These are phyloP conservation scores for Oryzias melastigma DNA, from an alignment of 2,113 vertebrate genomes.

Conservation along the genomic window DNA sequence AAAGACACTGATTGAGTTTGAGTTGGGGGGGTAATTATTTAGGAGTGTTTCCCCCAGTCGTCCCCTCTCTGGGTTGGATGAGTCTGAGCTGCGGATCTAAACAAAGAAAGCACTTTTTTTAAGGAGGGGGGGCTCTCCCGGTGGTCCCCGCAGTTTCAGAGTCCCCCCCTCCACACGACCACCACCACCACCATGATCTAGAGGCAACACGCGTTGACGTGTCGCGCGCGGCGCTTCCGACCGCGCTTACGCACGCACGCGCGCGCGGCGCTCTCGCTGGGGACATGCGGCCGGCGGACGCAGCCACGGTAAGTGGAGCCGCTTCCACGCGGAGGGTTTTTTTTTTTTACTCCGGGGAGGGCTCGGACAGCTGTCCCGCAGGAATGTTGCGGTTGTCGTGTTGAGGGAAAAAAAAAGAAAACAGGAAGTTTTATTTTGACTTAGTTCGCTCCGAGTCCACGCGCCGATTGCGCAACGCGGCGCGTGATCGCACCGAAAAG, in stretches of 20 bases:
- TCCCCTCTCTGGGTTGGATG: no score
- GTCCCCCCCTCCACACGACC: constrained; percentile 12
- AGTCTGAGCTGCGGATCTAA: no score
- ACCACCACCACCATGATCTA: constrained; percentile 39
- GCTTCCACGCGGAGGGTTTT: constrained; percentile 22
- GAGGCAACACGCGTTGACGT: constrained; percentile 62
- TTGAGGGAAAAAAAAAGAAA: constrained; percentile 1
- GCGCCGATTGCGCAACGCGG: constrained; percentile 61
- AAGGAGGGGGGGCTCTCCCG: not conserved
- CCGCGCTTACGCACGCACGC: constrained; percentile 43
- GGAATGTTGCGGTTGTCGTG: not conserved
- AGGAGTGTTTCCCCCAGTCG: no score
- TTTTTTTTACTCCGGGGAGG: constrained; percentile 8
- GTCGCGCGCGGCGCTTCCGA: constrained; percentile 67
- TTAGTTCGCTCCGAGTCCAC: constrained; percentile 15
- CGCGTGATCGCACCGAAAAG: constrained; percentile 39
- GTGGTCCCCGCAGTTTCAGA: constrained; percentile 48
- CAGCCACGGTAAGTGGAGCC: constrained; percentile 65
- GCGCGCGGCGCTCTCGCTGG: constrained; percentile 47
- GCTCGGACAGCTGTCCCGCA: constrained; percentile 9
- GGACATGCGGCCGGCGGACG: constrained; percentile 64
- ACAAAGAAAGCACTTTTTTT: not conserved
- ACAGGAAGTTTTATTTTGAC: constrained; percentile 30
- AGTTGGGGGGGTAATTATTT: no score
- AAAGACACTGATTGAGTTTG: no score